Base-by-base conservation (phyloP, 2,888 invertebrate species). In the Chymomyza amoena region DNA sequence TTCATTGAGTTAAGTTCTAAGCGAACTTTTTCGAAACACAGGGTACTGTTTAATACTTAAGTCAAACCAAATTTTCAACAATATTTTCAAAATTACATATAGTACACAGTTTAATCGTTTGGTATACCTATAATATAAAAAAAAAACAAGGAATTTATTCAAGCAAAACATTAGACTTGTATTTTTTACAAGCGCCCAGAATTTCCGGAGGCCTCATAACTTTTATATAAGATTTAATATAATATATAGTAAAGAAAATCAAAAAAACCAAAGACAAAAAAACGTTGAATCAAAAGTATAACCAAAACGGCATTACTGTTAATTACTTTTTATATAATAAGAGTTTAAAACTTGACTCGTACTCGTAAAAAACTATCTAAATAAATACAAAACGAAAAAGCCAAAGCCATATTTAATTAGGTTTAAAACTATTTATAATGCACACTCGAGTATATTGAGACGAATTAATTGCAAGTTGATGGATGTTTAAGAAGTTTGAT, bases 131-230 rank as follows among this genome's bases (percentile, higher is more conserved):
- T n/a, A n/a, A n/a, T n/a, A 16, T n/a, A 59, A 25, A 52, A 60
- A 65, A 65, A 73, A 80, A 76, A 77, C 73, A 84, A 81, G 89
- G 87, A 89, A 89, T 87, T 89, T 89, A 89, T 84, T 77, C 73
- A 81, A 76, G 67, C 65, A 86, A 88, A 89, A 75, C 76, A 83
- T 89, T 89, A 89, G 89, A 89, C 88, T 87, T 81, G 77, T 86
- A 78, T 51, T 80, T 88, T 87, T 89, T 78, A 77, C 68, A 87
- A 78, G 65, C 69, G 76, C 69, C 54, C n/a, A 59, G 52, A 45
- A 56, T 45, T 45, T 45, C 39, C 39, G 13, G 6, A 45, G 39
- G 39, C 13, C 13, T 52, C 16, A 71, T 75, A 71, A 68, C 70
- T 78, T 86, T 88, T 78, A 72, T 84, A 83, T 72, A 64, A 74